A percentile compares a stretch with the other conserved stretches of the same genome.
Conservation (phyloP, 2,113 vertebrate species). For the Phainopepla nitens region DNA sequence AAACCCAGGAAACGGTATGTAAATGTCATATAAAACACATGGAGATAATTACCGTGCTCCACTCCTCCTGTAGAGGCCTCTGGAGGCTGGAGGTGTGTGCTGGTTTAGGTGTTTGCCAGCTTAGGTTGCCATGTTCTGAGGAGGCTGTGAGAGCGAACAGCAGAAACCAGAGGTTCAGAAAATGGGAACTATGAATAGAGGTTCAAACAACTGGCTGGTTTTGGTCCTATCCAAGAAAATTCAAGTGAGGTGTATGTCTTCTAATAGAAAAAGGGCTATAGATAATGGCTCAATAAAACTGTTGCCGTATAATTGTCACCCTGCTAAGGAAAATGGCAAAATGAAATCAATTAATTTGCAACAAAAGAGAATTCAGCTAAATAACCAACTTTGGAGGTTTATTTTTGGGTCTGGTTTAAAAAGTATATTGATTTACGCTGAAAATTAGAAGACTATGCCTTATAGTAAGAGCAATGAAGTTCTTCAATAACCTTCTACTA, state of each 20-base stretch:
- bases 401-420: not conserved
- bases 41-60: not conserved
- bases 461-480: not conserved
- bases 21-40: not conserved
- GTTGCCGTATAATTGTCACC: not conserved
- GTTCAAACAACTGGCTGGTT: not conserved
- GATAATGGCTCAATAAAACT: not conserved
- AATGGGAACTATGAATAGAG: not conserved
- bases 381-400: not conserved
- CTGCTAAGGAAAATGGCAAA: not conserved
- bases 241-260: not conserved
- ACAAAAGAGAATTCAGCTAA: not conserved
- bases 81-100: not conserved
- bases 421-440: not conserved
- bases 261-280: not conserved
- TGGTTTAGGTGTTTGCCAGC: not conserved
- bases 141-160: not conserved
- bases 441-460: not conserved
- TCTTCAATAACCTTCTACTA: not conserved
- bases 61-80: not conserved
- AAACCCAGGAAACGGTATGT: not conserved
- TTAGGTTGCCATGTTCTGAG: accelerated
- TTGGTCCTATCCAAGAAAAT: not conserved
- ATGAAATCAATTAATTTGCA: not conserved
- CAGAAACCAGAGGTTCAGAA: not conserved